Conservation (phyloP, 2,113 vertebrate species). For the Nettapus auritus region DNA sequence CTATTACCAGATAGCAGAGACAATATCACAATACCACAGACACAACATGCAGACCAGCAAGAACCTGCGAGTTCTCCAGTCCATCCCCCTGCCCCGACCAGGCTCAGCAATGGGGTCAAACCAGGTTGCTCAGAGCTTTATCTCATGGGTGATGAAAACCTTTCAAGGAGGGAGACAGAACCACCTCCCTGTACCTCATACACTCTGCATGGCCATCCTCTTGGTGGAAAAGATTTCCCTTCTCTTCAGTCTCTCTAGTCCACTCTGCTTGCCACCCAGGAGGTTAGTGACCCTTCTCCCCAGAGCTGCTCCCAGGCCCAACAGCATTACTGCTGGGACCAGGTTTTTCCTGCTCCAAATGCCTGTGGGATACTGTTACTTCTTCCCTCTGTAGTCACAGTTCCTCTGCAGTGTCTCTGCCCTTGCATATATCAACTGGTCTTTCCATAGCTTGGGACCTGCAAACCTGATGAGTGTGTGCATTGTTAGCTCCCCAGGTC, state of each 20-base stretch:
- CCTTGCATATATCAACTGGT: rapidly evolving
- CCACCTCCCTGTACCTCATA: rapidly evolving
- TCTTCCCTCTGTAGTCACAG: background rate
- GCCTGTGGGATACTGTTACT: background rate
- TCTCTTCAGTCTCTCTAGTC: background rate
- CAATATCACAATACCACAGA: background rate
- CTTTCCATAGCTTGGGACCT: background rate
- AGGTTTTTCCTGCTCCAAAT: no score
- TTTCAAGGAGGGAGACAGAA: background rate
- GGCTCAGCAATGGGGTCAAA: background rate
- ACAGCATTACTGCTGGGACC: rapidly evolving
- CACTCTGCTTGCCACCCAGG: background rate
- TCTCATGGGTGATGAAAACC: rapidly evolving
- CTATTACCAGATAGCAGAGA: background rate
- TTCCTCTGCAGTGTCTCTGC: background rate
- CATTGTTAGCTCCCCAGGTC: background rate
- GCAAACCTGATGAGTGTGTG: background rate
- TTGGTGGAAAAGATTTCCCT: background rate
- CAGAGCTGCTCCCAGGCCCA: background rate
- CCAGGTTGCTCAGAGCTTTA: background rate
- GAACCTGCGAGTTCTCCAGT: background rate
- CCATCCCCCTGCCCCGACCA: background rate
- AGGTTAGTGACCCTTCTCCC: background rate
- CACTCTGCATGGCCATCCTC: background rate
- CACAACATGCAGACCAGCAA: background rate